Base-by-base conservation (phyloP, 2,888 invertebrate species). In the Axea sp. region DNA sequence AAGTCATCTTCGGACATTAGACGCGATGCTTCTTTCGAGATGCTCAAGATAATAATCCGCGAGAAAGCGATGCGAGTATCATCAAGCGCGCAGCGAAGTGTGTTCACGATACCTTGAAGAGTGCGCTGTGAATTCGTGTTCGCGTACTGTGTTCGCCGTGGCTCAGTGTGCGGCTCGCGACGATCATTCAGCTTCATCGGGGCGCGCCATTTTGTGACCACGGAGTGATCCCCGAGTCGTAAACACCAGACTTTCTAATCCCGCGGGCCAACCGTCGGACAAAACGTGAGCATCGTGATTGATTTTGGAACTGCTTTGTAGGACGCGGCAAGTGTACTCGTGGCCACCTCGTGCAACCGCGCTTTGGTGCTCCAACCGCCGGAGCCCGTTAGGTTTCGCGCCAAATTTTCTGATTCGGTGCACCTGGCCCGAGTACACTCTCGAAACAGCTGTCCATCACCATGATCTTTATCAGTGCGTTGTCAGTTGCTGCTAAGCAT, bases 131-230 rank as follows among this genome's bases (percentile, higher is more conserved):
- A 8, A 1, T 30, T 3, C 28, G 19, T 17, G 17, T 41, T 7
- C 43, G 41, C 8, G 22, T 33, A 7, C 6, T 11, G 43, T 11
- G 19, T 43, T 4, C 24, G 14, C 22, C 31, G 43, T 17, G 26
- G 31, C 7, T 8, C 51, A 35, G 24, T 19, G 19, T 9, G 3
- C 24, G 30, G 12, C n/a, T n/a, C 60, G 22, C 28, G 28, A 62
- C 45, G 59, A n/a, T n/a, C n/a, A n/a, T n/a, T n/a, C n/a, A n/a
- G n/a, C n/a, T n/a, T 59, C 73, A 41, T 67, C 64, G 68, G 62
- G 51, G 8, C 64, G 69, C 73, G 73, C 73, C 73, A 73, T 73
- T 73, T 73, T 73, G 73, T 73, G 73, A 69, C 62, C 73, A 35
- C 62, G 57, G 45, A 62, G 59, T 45, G 43, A 31, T 37, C 60